These are phyloP conservation scores for Athene noctua DNA, from an alignment of 2,113 vertebrate species.

Conservation along the genomic window DNA sequence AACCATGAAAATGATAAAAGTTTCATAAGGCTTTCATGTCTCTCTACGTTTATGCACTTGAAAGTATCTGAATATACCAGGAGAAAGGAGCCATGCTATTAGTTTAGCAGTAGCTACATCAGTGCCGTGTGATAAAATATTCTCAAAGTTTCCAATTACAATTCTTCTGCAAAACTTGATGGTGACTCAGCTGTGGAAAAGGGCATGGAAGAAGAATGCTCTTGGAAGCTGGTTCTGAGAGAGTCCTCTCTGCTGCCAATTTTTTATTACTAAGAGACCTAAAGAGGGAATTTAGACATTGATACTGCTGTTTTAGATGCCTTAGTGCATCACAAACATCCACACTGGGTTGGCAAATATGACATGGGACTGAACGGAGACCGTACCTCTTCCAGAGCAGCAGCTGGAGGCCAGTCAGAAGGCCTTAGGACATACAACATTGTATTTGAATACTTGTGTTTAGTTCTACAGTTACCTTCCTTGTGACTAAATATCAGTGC, in stretches of 20 bases:
- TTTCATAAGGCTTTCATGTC: not conserved
- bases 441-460: not conserved
- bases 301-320: not conserved
- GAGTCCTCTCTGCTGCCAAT: not conserved
- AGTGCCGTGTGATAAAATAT: not conserved
- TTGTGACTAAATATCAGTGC: not conserved
- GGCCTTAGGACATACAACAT: no score
- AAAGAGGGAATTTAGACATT: not conserved
- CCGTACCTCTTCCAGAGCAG: not conserved
- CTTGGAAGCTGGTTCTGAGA: not conserved
- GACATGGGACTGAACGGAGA: not conserved
- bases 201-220: not conserved
- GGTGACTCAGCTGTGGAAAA: not conserved
- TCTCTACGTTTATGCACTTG: not conserved
- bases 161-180: not conserved
- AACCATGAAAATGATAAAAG: not conserved
- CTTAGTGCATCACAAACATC: not conserved
- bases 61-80: not conserved
- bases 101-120: not conserved
- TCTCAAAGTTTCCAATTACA: not conserved
- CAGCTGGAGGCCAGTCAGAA: not conserved
- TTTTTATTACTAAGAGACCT: not conserved
- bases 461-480: not conserved
- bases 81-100: not conserved
- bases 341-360: not conserved